Conservation (phyloP, 1,140 invertebrate genomes). For the Pachypsylla venusta region DNA sequence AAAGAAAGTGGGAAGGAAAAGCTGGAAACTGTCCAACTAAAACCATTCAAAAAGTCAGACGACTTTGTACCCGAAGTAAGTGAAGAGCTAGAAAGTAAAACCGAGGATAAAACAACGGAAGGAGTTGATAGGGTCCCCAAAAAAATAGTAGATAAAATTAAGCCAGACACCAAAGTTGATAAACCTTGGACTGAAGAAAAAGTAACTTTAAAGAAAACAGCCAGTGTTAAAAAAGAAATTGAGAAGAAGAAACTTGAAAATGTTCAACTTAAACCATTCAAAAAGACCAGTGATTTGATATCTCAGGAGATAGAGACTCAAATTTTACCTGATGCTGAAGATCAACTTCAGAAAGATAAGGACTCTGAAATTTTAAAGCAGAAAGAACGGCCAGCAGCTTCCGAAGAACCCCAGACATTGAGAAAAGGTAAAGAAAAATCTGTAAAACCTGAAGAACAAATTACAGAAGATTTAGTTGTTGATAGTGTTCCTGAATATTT, state of each 20-base stretch:
- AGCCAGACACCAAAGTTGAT: background rate
- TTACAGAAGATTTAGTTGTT: background rate
- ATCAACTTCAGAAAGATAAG: too few species aligned
- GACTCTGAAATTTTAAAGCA: too few species aligned
- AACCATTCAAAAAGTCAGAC: background rate
- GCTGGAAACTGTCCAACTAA: slow-evolving; percentile 29
- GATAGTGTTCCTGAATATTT: background rate
- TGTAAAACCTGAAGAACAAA: background rate
- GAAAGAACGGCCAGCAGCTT: background rate
- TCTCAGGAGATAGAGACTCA: background rate
- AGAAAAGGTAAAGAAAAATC: background rate
- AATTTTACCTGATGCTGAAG: too few species aligned
- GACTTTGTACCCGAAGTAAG: background rate
- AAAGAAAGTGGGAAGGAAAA: slow-evolving; percentile 27
- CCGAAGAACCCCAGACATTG: background rate
- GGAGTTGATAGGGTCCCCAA: slow-evolving; percentile 22
- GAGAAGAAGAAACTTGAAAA: slow-evolving; percentile 30
- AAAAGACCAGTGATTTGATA: background rate
- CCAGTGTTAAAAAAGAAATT: slow-evolving; percentile 24
- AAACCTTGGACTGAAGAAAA: slow-evolving; percentile 26
- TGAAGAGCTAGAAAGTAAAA: background rate
- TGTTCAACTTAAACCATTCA: slow-evolving; percentile 22
- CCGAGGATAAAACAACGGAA: background rate
- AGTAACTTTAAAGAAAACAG: slow-evolving; percentile 28
- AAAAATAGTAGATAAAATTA: slow-evolving; percentile 19